Base-by-base conservation (phyloP, 1,140 invertebrate genomes). In the Leguminivora glycinivorella region DNA sequence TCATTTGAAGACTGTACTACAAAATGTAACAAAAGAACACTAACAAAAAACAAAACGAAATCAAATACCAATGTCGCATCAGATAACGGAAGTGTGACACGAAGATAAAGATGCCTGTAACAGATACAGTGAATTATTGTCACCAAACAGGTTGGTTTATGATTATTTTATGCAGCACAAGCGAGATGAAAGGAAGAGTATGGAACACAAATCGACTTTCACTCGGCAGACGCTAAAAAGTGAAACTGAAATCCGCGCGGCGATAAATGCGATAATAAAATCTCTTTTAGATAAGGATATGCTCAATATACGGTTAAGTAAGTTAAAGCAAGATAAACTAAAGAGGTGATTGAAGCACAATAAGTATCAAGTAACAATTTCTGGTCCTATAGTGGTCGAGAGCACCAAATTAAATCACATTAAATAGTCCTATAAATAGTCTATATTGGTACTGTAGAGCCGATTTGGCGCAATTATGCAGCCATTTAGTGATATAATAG, bases 171-270 rank as follows among this genome's bases (percentile, higher is more conserved):
- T 75, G 69, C 73, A 40, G 60, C 72, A 74, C 70, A 70, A 70
- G 63, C 72, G 66, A 76, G 72, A 83, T 70, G 81, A 84, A 87
- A 85, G 82, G 76, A 90, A 87, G 78, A 86, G 84, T 88, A 82
- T 74, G 79, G 81, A 82, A 68, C 75, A 75, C 72, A 79, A 77
- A 83, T 81, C 79, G 73, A 89, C 87, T 90, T 89, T 90, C 87
- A 86, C 88, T 83, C 69, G 66, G 66, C 68, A 82, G 74, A 83
- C 79, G 83, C 83, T 89, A 89, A 90, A 87, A 90, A 90, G 88
- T 88, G 87, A 90, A 90, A 89, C 83, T 86, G 82, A 77, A 82
- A 88, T 83, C 75, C 72, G 73, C 73, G 69, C 69, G 70, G 73
- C 71, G 72, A 68, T 79, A 80, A 76, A 72, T 43, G 70, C 71